Evolutionary conservation across 2,113 vertebrate genomes (phyloP), one percentile per base, ranked within the genome.

Genomic region (Macaca nemestrina): DNA sequence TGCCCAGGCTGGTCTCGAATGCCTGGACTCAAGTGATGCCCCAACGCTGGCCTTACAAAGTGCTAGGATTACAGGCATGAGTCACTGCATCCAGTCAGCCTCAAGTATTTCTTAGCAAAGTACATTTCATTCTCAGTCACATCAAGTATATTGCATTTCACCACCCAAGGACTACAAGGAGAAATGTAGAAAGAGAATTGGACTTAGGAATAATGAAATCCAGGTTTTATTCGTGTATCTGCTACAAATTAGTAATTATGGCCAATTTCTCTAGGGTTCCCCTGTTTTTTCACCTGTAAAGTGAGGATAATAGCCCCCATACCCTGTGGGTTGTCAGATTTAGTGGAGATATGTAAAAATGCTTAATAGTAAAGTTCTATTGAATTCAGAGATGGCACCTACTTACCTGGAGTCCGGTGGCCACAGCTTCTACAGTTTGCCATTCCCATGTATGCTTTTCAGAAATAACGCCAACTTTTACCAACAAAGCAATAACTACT

Each of bases 381-480:
- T 82, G 50, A 78, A 55, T 50, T 93, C 32, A 38, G 38, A 92
- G 35, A 76, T 0, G 18, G 76, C 50, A 17, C 59, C 59, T 38
- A 84, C 90, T 95, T 98, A 99, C 99, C 99, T 99, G 99, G 67
- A 99, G 98, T 78, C 99, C 99, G 1, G 99, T 99, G 83, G 99
- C 99, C 82, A 99, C 99, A 95, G 99, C 99, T 98, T 99, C 99
- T 96, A 99, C 99, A 14, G 98, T 99, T 22, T 99, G 98, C 99
- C 99, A 99, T 61, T 99, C 99, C 99, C 99, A 99, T 0, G 99
- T 99, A 50, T 97, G 99, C 70, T 98, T 99, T 86, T 99, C 99
- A 93, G 99, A 99, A 98, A 99, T 99, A 76, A 99, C 98, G 0
- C 99, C 99, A 91, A 99, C 99, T 98, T 99, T 99, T 87, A 99